phyloP scores from a whole-genome alignment of 2,797 vertebrate species.

The Erithacus rubecula region DNA sequence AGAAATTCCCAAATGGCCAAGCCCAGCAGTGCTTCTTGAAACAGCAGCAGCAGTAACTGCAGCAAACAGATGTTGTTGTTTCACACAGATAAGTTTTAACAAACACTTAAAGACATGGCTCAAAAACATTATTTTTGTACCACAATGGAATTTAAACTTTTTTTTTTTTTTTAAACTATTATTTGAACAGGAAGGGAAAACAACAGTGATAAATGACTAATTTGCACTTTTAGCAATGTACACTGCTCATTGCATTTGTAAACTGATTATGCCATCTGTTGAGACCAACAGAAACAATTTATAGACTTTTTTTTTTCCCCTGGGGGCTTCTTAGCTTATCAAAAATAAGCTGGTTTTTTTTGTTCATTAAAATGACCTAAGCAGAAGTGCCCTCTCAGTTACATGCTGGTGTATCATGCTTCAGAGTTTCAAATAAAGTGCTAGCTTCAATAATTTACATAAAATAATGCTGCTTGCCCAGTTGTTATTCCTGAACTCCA shows the following conservation, averaged over 20 bases:
- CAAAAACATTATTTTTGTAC: background rate
- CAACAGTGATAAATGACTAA: background rate
- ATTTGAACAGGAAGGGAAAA: background rate
- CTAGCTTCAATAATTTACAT: conserved; percentile 13
- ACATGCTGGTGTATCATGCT: background rate
- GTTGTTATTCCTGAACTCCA: conserved; percentile 16
- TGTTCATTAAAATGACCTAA: background rate
- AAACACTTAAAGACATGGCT: background rate
- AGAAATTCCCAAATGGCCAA: conserved; percentile 30
- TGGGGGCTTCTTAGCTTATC: background rate
- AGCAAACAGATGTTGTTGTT: conserved; percentile 37
- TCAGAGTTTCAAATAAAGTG: background rate
- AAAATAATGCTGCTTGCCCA: background rate
- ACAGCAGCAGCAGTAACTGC: background rate
- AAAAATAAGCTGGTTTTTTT: background rate
- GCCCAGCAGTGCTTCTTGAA: background rate
- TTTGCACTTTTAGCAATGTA: background rate
- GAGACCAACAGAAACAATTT: background rate
- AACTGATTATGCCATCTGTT: conserved; percentile 13
- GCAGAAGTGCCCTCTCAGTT: conserved; percentile 37
- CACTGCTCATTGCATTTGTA: background rate
- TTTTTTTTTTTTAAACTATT: background rate
- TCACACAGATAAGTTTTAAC: conserved; percentile 14
- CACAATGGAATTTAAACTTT: background rate
- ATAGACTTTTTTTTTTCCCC: too few species aligned